These are phyloP conservation scores for Trimorus sp. DNA, from an alignment of 2,888 invertebrate genomes.

Conservation along the genomic window DNA sequence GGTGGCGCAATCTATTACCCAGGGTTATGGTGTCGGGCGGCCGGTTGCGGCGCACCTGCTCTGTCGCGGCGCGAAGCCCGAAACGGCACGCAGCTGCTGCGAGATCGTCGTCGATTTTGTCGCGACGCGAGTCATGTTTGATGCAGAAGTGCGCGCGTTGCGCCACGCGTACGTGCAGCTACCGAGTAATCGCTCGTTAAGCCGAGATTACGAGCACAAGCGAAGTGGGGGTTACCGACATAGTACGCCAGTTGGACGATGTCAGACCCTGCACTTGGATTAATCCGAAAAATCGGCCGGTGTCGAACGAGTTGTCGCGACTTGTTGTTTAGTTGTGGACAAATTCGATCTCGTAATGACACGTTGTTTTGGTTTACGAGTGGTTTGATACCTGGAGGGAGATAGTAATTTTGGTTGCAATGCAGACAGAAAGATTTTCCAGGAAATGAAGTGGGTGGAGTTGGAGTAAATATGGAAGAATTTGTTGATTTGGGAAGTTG, in stretches of 20 bases:
- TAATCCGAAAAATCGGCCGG: slow-evolving; percentile 24
- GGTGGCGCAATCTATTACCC: slow-evolving; percentile 54
- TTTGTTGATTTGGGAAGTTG: too few relatives aligned
- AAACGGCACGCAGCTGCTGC: slow-evolving; percentile 68
- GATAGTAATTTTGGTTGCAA: too few relatives aligned
- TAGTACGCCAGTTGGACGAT: slow-evolving; percentile 42
- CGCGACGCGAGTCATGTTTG: slow-evolving; percentile 63
- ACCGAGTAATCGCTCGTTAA: slow-evolving; percentile 58
- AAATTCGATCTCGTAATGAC: too few relatives aligned
- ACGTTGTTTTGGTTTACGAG: too few relatives aligned
- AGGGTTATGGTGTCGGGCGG: slow-evolving; percentile 65
- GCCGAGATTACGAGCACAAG: slow-evolving; percentile 40
- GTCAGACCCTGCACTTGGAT: slow-evolving; percentile 48
- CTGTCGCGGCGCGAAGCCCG: slow-evolving; percentile 14
- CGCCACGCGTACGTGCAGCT: slow-evolving; percentile 51
- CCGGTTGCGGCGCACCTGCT: slow-evolving; percentile 57
- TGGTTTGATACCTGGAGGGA: too few relatives aligned
- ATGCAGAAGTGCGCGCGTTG: slow-evolving; percentile 55
- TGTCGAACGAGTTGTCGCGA: not conserved
- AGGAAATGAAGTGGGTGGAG: too few relatives aligned
- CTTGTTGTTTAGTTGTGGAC: not conserved
- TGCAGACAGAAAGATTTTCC: too few relatives aligned
- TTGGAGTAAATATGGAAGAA: too few relatives aligned
- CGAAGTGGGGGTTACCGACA: slow-evolving; percentile 28
- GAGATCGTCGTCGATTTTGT: slow-evolving; percentile 72